Conservation (phyloP, 2,113 vertebrate genomes). For the Megaceryle torquata region DNA sequence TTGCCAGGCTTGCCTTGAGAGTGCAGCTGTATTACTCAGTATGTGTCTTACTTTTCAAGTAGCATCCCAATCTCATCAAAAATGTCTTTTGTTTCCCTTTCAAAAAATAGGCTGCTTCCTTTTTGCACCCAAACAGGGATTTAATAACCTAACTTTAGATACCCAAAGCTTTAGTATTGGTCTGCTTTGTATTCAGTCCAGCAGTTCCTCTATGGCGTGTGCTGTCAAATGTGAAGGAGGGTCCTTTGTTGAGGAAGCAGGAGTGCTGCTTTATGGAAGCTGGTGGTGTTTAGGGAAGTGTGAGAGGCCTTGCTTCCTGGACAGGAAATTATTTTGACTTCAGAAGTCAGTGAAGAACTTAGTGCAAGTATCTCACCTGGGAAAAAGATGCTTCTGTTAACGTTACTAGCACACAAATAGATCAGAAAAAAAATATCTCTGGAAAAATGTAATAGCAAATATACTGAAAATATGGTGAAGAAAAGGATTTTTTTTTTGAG, state of each 20-base stretch:
- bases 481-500: not conserved
- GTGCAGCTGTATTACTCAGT: not conserved
- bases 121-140: not conserved
- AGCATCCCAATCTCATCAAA: not conserved
- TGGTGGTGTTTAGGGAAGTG: conserved; percentile 2
- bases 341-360: not conserved
- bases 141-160: not conserved
- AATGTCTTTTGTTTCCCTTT: not conserved
- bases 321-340: not conserved
- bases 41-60: not conserved
- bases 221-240: not conserved
- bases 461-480: not conserved
- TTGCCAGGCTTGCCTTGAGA: not conserved
- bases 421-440: not conserved
- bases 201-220: not conserved
- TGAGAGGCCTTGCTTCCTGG: not conserved
- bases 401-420: not conserved
- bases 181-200: not conserved
- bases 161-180: not conserved
- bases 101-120: not conserved
- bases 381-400: not conserved
- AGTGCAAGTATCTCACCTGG: not conserved
- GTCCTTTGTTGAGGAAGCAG: not conserved
- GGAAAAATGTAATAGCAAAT: not conserved
- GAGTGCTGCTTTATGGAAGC: not conserved